Evolutionary conservation across 2,113 vertebrate species (phyloP), one percentile per base, ranked within the genome.

Genomic region (Eudyptes chrysolophus): DNA sequence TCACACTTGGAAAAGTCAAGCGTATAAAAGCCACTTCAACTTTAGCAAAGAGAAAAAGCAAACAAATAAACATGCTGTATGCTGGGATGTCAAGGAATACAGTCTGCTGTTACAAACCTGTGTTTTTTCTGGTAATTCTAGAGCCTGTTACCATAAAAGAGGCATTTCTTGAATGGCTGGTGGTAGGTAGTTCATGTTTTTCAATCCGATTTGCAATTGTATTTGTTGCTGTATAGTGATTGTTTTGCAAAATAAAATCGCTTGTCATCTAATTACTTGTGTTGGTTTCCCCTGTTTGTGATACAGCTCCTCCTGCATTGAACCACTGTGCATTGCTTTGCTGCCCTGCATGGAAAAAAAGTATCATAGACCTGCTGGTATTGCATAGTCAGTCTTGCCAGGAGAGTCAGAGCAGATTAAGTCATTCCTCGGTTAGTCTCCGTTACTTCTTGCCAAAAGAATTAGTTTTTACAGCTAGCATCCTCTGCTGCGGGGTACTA

Each of bases 201-300:
- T 98, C 98, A 98, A 98, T 98, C 98, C 98, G 16, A 98, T 98
- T 98, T 99, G 98, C 98, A 98, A 94, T 98, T 98, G 98, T 99
- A 98, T 98, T 98, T 98, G 98, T 99, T 98, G 98, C 98, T 99
- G 98, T 98, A 99, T 98, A 99, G 98, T 99, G 98, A 98, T 99
- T 98, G 98, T 99, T 99, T 99, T 99, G 98, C 98, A 98, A 98
- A 99, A 99, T 98, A 99, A 99, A 99, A 98, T 97, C 93, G 98
- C 98, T 99, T 98, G 98, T 99, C 98, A 98, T 98, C 98, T 97
- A 96, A 74, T 11, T 3, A 26, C 36, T 32, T 12, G 51, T 86
- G 77, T 78, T 2, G 2, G 69, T 42, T 71, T 74, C 69, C 66
- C 29, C 60, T 70, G 52, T 84, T 77, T 32, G 44, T 27, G 38